Evolutionary conservation across 2,113 vertebrate genomes (phyloP).

Genomic region (Connochaetes taurinus): DNA sequence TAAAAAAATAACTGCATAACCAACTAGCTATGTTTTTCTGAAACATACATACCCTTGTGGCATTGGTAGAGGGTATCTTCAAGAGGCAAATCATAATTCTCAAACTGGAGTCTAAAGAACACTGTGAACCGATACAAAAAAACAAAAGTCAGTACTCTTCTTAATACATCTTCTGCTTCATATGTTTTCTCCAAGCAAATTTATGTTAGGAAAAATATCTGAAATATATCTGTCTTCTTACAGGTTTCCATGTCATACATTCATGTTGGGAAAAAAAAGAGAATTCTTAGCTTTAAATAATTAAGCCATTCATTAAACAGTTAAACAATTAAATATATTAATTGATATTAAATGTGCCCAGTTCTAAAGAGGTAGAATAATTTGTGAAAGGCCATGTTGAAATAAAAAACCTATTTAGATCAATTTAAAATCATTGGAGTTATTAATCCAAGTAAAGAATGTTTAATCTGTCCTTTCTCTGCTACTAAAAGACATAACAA

Average conservation of each 20-base stretch:
- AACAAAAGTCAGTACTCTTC: slow-evolving; percentile 43
- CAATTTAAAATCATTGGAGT: background rate
- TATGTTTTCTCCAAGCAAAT: background rate
- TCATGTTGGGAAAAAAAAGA: slow-evolving; percentile 28
- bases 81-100: slow-evolving; percentile 98
- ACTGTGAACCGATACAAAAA: slow-evolving; percentile 78
- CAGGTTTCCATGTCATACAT: background rate
- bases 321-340: slow-evolving; percentile 2
- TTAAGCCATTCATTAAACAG: background rate
- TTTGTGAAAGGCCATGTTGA: background rate
- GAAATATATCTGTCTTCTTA: background rate
- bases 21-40: background rate
- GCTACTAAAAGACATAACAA: background rate
- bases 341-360: background rate
- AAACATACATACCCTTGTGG: slow-evolving; percentile 88
- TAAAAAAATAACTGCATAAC: background rate
- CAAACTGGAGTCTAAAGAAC: slow-evolving; percentile 95
- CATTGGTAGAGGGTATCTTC: slow-evolving; percentile 96
- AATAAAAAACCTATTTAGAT: background rate
- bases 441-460: slow-evolving; percentile 3
- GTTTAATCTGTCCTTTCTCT: slow-evolving; percentile 5
- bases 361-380: background rate
- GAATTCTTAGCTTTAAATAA: slow-evolving; percentile 18
- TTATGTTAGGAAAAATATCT: background rate
- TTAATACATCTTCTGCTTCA: background rate